A percentile compares a stretch with the other conserved stretches of the same genome.
Evolutionary conservation across 2,888 invertebrate species (phyloP).

Genomic region (Epirrita christyi): DNA sequence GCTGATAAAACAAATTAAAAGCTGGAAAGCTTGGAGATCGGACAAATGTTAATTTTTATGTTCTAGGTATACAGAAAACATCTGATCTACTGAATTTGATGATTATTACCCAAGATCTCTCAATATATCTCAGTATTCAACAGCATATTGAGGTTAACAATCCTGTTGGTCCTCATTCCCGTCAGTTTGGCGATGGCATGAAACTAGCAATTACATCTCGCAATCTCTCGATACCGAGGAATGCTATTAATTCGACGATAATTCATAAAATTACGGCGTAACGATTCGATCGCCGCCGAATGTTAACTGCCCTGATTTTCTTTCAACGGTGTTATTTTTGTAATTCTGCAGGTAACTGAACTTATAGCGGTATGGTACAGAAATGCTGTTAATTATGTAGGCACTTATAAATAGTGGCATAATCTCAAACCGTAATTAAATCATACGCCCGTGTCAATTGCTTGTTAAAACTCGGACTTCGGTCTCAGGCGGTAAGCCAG

Average conservation of each 20-base stretch:
- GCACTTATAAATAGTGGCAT: neutral
- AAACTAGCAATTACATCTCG: slow-evolving; percentile 14
- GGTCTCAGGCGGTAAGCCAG: no score
- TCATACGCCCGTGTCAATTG: no score
- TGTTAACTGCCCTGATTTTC: slow-evolving; percentile 39
- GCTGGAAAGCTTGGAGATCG: no score
- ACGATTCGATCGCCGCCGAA: slow-evolving; percentile 17
- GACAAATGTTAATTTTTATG: no score
- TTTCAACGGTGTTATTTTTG: slow-evolving; percentile 38
- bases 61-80: no score
- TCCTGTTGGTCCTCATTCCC: neutral
- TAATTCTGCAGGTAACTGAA: slow-evolving; percentile 17
- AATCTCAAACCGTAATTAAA: no score
- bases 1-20: no score
- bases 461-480: no score
- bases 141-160: neutral
- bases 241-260: slow-evolving; percentile 34
- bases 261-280: slow-evolving; percentile 32
- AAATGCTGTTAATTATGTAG: neutral
- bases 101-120: neutral
- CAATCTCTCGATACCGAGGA: slow-evolving; percentile 14
- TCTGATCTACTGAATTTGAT: neutral
- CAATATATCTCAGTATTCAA: no score
- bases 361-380: neutral
- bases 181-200: slow-evolving; percentile 4